Evolutionary conservation across 1,140 invertebrate species (phyloP), one percentile per base, ranked within the genome.

Genomic region (Meteorus sp.): DNA sequence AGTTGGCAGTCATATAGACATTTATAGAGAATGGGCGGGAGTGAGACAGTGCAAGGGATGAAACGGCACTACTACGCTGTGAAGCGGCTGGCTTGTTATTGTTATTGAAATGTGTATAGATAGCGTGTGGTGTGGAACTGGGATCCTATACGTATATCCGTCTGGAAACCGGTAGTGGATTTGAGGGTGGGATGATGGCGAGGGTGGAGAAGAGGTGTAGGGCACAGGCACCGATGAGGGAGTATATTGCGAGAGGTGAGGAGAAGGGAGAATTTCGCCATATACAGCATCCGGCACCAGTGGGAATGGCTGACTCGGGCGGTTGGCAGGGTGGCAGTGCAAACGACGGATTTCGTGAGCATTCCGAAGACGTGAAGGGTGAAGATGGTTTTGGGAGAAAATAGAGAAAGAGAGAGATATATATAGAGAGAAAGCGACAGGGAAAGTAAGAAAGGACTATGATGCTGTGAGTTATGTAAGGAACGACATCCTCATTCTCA

Each of bases 91-190:
- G n/a, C 41, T 53, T 41, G 60, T 69, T 67, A 67, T 67, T 56
- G 65, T 69, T 64, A 69, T 69, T 62, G 65, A 66, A 63, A 65
- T 65, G 48, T 60, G 22, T 57, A 62, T 61, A 59, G 56, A 50
- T 9, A 9, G 59, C 55, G 54, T 56, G 35, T 52, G 35, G 39
- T 25, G n/a, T n/a, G 2, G 19, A 31, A 29, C 27, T 52, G 50
- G 33, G 19, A 31, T 39, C 19, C 15, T 31, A 52, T 33, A 52
- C 22, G 33, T 54, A 55, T 44, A 55, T 55, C 52, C 52, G 19
- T 55, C 37, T 55, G 37, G n/a, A 55, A 55, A 35, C 51, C 51
- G 43, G 62, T 63, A 11, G 33, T 58, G 29, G 27, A 11, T 27
- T 35, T n/a, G 11, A 13, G 23, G 8, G 20, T n/a, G 35, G 35